A percentile compares a stretch with the other conserved stretches of the same genome.
phyloP scores from a whole-genome alignment of 2,888 invertebrate genomes.

The Tiphia femorata region DNA sequence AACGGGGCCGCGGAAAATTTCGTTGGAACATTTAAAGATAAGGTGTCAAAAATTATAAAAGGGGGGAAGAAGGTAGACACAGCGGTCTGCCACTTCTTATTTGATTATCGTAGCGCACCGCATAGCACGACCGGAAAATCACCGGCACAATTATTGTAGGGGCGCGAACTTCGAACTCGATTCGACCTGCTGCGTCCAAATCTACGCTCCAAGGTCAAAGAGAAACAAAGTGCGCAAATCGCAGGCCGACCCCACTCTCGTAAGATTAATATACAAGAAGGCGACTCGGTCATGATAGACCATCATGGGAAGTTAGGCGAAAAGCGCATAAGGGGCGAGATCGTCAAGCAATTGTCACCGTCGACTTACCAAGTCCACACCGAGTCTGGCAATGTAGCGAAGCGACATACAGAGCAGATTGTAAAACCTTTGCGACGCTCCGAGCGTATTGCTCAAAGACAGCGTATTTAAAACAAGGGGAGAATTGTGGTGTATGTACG shows the following conservation, averaged over 20 bases:
- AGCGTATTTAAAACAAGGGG: too few relatives aligned
- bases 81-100: background rate
- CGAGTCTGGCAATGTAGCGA: background rate
- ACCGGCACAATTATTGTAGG: background rate
- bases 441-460: too few relatives aligned
- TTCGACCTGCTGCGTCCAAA: background rate
- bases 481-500: too few relatives aligned
- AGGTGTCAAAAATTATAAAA: conserved; percentile 16
- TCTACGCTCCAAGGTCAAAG: background rate
- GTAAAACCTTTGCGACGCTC: too few relatives aligned
- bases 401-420: background rate
- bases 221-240: background rate
- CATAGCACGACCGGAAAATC: background rate
- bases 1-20: conserved; percentile 31
- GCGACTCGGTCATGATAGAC: background rate
- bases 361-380: background rate
- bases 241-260: background rate
- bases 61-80: conserved; percentile 10
- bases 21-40: conserved; percentile 33
- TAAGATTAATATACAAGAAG: background rate
- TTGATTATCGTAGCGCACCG: conserved; percentile 2
- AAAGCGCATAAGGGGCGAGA: background rate
- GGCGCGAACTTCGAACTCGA: background rate
- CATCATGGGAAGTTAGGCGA: background rate
- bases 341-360: background rate